Base-by-base conservation (phyloP, 2,888 invertebrate genomes). In the Lasius fuliginosus region DNA sequence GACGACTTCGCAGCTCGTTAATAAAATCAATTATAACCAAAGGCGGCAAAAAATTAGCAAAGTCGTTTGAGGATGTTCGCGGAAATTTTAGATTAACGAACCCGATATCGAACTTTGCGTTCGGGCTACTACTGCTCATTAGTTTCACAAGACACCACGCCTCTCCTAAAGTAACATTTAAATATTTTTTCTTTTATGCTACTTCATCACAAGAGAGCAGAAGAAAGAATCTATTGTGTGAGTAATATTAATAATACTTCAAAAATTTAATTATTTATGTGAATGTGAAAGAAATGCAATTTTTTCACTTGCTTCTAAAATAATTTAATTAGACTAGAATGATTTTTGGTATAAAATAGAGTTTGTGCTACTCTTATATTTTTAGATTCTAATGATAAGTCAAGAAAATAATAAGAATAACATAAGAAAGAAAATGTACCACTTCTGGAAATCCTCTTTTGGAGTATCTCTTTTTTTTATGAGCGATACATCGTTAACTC, bases 21-120 rank as follows among this genome's bases (percentile, higher is more conserved):
- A 89, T 90, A 84, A 89, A 90, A 89, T 89, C 86, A 90, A 89
- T 89, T 89, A 89, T 67, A 88, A 82, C 65, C 27, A 49, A 85
- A 64, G 46, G 67, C 33, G 79, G 53, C 67, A 85, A 85, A 83
- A 85, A 85, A 82, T 82, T 76, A 82, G 77, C 53, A 40, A 53
- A 42, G 64, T 65, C 53, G 42, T 65, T 82, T 53, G 76, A 56
- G 30, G 18, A 53, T 64, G 62, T 64, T 40, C 79, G 40, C 12
- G 15, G 11, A 49, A 64, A 74, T 82, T 77, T 53, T 42, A 60
- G 30, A 77, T 82, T 82, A 82, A 82, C 82, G 79, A 65, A 64
- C 18, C 62, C 53, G 40, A 53, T 53, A 36, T 77, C 42, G 30
- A 79, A 73, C 77, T 79, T 71, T 30, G 23, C n/a, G 58, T 33